Conservation (phyloP, 2,888 invertebrate genomes). For the Lymantria monacha region DNA sequence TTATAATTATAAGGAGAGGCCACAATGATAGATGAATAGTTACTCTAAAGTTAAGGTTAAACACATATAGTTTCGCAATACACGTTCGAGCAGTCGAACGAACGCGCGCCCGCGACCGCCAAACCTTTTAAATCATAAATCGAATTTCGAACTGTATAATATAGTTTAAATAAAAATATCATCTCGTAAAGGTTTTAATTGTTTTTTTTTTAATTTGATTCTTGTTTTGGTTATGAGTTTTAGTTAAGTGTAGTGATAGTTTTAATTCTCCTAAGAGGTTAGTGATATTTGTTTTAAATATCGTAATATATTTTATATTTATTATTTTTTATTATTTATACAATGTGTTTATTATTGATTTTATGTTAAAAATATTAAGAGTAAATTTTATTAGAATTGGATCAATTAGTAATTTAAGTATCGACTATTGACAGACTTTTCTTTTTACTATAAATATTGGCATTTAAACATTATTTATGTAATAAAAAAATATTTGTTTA, state of each 20-base stretch:
- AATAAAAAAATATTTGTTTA: too few species aligned
- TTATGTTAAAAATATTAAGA: not conserved
- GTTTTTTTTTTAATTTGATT: not conserved
- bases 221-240: not conserved
- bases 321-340: not conserved
- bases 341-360: not conserved
- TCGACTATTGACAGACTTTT: not conserved
- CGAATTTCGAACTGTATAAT: not conserved
- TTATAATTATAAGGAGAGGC: conserved; percentile 30
- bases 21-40: conserved; percentile 33
- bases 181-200: too few species aligned
- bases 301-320: too few species aligned
- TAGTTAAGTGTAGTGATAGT: not conserved
- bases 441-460: too few species aligned
- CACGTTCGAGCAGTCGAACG: conserved; percentile 20
- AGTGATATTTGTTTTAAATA: not conserved
- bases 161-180: too few species aligned
- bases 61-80: conserved; percentile 34
- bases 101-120: conserved; percentile 27
- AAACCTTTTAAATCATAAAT: conserved; percentile 6
- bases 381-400: too few species aligned
- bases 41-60: conserved; percentile 32
- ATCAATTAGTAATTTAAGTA: not conserved
- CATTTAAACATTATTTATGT: too few species aligned
- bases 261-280: conserved; percentile 7